Evolutionary conservation across 2,888 invertebrate genomes (phyloP), one percentile per base, ranked within the genome.

Genomic region (Homarus gammarus): DNA sequence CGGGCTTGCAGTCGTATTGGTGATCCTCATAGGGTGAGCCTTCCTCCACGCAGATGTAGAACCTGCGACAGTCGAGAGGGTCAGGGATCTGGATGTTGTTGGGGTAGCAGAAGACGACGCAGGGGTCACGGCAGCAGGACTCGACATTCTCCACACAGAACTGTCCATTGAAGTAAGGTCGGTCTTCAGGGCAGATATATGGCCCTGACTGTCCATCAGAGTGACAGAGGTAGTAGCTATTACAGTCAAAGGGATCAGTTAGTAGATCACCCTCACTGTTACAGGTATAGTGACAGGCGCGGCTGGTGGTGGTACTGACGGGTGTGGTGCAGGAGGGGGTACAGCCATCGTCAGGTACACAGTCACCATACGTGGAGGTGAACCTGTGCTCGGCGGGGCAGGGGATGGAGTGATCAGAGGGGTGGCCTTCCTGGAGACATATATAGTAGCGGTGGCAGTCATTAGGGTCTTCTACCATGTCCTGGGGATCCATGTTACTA

Each of bases 211-310:
- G 10, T 2, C 15, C 27, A 40, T 40, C 49, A n/a, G n/a, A 27
- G 22, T 18, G 3, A 31, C 83, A 83, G 27, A 15, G 10, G 27
- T 70, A 44, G 40, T 70, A 83, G 12, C 27, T 22, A 6, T 2
- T 22, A 33, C 83, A 83, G 51, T 83, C 70, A 44, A 70, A 83
- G 31, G 83, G 83, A 31, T 83, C 70, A 15, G 68, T 44, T 8
- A 83, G 38, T 31, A 83, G 49, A 22, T 83, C 83, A n/a, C 31
- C 22, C 5, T 8, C 44, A 5, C 3, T 31, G 18, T 27, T 27
- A 36, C 83, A 83, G 31, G 27, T 31, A 18, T 68, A 31, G 70
- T 70, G 83, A 49, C 83, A 83, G 44, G 38, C 27, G 22, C n/a
- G 6, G 56, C 18, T 22, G 33, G 56, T 22, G 61, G 61, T 15